Evolutionary conservation across 1,140 invertebrate species (phyloP).

Genomic region (Chlorops oryzae): DNA sequence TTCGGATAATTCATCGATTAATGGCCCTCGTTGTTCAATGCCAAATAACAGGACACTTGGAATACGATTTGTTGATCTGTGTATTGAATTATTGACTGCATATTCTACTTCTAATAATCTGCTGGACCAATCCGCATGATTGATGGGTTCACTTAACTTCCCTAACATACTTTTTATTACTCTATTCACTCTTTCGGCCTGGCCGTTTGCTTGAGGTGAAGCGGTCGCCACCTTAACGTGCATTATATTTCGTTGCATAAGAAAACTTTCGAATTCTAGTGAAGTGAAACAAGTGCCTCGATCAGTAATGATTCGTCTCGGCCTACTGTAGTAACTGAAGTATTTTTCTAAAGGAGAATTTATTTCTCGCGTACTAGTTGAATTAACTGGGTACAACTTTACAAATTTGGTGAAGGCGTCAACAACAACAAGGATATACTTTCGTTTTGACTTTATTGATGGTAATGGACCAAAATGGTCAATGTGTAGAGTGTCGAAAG

Average conservation of each 20-base stretch:
- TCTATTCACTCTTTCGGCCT: constrained; percentile 6
- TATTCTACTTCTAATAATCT: constrained; percentile 4
- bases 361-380: no score
- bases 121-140: constrained; percentile 6
- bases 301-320: not conserved
- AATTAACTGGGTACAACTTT: no score
- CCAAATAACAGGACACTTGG: constrained; percentile 4
- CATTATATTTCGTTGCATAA: constrained; percentile 2
- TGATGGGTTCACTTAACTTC: no score
- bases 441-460: constrained; percentile 9
- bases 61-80: not conserved
- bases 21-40: constrained; percentile 3
- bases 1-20: constrained; percentile 4
- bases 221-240: not conserved
- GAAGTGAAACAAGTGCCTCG: constrained; percentile 2
- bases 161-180: constrained; percentile 7
- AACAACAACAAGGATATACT: constrained; percentile 4
- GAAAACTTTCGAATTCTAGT: not conserved
- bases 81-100: constrained; percentile 6
- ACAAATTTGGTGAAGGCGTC: constrained; percentile 1
- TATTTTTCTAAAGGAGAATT: no score
- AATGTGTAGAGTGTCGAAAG: not conserved
- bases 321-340: no score
- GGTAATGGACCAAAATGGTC: constrained; percentile 2
- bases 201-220: not conserved